phyloP scores from a whole-genome alignment of 1,140 invertebrate species.

The Diorhabda carinulata region DNA sequence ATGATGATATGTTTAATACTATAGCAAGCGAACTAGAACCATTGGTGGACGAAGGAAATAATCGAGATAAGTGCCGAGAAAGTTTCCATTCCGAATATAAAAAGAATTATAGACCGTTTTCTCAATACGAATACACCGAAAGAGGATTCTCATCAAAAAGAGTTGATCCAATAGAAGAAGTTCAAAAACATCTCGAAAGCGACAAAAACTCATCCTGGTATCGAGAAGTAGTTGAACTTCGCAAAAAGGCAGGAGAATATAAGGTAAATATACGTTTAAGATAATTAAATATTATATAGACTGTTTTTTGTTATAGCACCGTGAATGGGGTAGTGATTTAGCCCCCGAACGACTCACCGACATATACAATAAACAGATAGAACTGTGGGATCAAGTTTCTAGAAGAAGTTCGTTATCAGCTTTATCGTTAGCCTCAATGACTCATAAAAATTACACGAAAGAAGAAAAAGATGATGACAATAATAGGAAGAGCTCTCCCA shows the following conservation, averaged over 20 bases:
- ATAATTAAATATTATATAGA: not conserved
- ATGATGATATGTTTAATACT: not conserved
- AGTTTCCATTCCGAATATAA: slow-evolving; percentile 72
- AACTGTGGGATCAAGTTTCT: slow-evolving; percentile 86
- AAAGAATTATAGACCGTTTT: slow-evolving; percentile 78
- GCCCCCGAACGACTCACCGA: slow-evolving; percentile 72
- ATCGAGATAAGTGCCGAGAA: slow-evolving; percentile 57
- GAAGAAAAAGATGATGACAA: slow-evolving; percentile 85
- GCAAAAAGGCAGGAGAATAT: slow-evolving; percentile 88
- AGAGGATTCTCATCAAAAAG: slow-evolving; percentile 57
- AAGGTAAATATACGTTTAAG: slow-evolving; percentile 59
- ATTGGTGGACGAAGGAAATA: slow-evolving; percentile 65
- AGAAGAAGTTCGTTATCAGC: slow-evolving; percentile 81
- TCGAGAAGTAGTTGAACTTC: slow-evolving; percentile 78
- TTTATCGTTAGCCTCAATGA: slow-evolving; percentile 79
- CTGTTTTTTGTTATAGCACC: slow-evolving; percentile 59
- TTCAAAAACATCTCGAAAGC: slow-evolving; percentile 42
- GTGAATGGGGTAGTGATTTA: slow-evolving; percentile 84
- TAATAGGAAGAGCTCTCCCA: slow-evolving; percentile 70
- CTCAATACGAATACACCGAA: slow-evolving; percentile 72
- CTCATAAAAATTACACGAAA: slow-evolving; percentile 75
- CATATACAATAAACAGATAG: slow-evolving; percentile 75
- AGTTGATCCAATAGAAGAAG: slow-evolving; percentile 47
- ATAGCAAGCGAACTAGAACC: slow-evolving; percentile 70
- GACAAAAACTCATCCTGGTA: slow-evolving; percentile 65